A percentile compares a stretch with the other conserved stretches of the same genome.
Conservation (phyloP, 1,140 invertebrate genomes). For the Tetramorium parvispinum region DNA sequence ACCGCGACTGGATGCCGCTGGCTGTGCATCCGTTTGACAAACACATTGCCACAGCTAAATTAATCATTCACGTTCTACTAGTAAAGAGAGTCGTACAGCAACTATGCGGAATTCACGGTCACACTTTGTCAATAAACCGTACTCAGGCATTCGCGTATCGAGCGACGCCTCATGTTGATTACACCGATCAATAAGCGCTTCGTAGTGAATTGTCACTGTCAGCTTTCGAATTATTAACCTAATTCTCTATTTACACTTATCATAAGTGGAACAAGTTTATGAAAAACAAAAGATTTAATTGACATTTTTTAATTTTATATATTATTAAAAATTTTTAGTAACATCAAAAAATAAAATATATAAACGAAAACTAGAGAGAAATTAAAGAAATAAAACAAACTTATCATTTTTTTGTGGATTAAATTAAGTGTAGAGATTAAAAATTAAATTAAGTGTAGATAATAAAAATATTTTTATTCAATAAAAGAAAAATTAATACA, state of each 20-base stretch:
- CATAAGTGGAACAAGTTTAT: background rate
- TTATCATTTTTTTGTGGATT: background rate
- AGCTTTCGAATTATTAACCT: background rate
- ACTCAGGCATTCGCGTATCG: constrained; percentile 18
- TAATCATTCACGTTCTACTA: constrained; percentile 63
- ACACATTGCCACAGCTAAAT: constrained; percentile 39
- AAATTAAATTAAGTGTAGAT: background rate
- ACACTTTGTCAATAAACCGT: constrained; percentile 46
- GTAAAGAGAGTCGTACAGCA: constrained; percentile 43
- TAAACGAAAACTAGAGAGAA: background rate
- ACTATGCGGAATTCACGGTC: constrained; percentile 50
- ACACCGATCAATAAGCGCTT: constrained; percentile 33
- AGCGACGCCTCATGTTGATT: constrained; percentile 49
- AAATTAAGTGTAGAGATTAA: background rate
- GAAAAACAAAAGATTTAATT: background rate
- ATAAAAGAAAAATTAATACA: background rate
- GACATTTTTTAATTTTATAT: background rate
- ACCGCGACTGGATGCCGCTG: constrained; percentile 25
- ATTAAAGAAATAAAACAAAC: background rate
- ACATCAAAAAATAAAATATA: background rate
- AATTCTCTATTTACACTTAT: background rate
- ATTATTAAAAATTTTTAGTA: constrained; percentile 7
- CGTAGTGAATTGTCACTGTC: background rate
- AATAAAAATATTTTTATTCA: background rate
- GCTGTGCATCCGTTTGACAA: constrained; percentile 48